These are phyloP conservation scores for Gymnocephalus cernua DNA, from an alignment of 2,113 vertebrate species.

Conservation along the genomic window DNA sequence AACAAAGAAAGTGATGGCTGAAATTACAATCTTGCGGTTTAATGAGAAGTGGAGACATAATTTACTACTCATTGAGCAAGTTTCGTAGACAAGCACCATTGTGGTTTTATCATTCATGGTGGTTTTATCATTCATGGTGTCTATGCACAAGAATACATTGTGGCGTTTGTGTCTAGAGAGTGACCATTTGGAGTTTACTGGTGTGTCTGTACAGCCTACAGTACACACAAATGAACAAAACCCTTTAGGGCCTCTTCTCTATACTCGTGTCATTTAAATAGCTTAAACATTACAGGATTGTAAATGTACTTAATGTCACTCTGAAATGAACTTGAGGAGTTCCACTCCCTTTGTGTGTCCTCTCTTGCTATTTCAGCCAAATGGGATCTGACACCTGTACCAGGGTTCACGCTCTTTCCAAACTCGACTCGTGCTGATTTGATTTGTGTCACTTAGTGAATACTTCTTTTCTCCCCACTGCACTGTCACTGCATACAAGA, in stretches of 20 bases:
- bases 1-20: slow-evolving; percentile 38
- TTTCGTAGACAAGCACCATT: slow-evolving; percentile 19
- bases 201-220: slow-evolving; percentile 5
- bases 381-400: slow-evolving; percentile 48
- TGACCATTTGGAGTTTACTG: slow-evolving; percentile 34
- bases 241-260: not conserved
- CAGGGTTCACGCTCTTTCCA: slow-evolving; percentile 18
- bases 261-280: slow-evolving; percentile 16
- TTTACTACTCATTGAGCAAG: slow-evolving; percentile 32
- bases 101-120: slow-evolving; percentile 21
- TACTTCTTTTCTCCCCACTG: not conserved
- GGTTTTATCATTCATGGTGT: not conserved
- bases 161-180: not conserved
- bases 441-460: slow-evolving; percentile 42
- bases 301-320: slow-evolving; percentile 24
- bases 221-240: slow-evolving; percentile 27
- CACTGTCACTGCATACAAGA: slow-evolving; percentile 26
- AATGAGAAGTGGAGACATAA: slow-evolving; percentile 46
- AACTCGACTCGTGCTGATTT: slow-evolving; percentile 37
- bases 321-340: slow-evolving; percentile 22
- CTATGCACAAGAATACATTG: slow-evolving; percentile 1
- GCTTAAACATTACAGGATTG: slow-evolving; percentile 14
- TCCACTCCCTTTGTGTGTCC: slow-evolving; percentile 8
- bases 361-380: slow-evolving; percentile 12
- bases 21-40: slow-evolving; percentile 46